phyloP scores from a whole-genome alignment of 2,888 invertebrate genomes.

The Apocheima hispidaria region DNA sequence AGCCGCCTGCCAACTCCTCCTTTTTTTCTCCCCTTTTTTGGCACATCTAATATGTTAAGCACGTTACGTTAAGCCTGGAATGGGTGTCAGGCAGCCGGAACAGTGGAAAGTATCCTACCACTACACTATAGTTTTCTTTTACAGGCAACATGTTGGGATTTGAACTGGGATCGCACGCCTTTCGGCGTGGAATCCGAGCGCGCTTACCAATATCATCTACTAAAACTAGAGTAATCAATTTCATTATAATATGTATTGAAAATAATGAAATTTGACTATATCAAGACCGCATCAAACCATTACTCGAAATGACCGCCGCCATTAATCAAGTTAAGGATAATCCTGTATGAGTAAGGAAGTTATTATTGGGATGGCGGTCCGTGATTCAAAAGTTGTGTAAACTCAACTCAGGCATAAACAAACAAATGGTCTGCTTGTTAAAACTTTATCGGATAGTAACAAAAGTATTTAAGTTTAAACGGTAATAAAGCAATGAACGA shows the following conservation, averaged over 20 bases:
- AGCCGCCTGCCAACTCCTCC: too few relatives aligned
- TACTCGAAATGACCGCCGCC: background rate
- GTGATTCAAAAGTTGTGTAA: conserved; percentile 53
- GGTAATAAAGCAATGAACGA: conserved; percentile 31
- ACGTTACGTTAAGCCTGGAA: too few relatives aligned
- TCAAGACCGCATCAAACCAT: background rate
- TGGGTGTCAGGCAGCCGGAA: too few relatives aligned
- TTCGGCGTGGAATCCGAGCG: too few relatives aligned
- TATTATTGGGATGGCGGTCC: conserved; percentile 57
- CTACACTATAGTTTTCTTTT: too few relatives aligned
- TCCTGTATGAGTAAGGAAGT: conserved; percentile 49
- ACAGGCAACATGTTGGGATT: too few relatives aligned
- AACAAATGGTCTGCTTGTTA: conserved; percentile 51
- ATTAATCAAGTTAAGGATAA: conserved; percentile 41
- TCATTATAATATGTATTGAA: background rate
- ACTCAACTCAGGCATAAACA: conserved; percentile 43
- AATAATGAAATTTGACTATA: background rate
- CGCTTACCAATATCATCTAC: too few relatives aligned
- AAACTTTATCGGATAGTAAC: conserved; percentile 48
- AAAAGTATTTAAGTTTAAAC: conserved; percentile 34
- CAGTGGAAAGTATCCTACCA: too few relatives aligned
- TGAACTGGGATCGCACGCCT: too few relatives aligned
- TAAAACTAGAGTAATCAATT: background rate
- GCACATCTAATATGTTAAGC: too few relatives aligned
- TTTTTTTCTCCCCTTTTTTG: too few relatives aligned